Base-by-base conservation (phyloP, 1,140 invertebrate genomes). In the Lasioglossum baleicum region DNA sequence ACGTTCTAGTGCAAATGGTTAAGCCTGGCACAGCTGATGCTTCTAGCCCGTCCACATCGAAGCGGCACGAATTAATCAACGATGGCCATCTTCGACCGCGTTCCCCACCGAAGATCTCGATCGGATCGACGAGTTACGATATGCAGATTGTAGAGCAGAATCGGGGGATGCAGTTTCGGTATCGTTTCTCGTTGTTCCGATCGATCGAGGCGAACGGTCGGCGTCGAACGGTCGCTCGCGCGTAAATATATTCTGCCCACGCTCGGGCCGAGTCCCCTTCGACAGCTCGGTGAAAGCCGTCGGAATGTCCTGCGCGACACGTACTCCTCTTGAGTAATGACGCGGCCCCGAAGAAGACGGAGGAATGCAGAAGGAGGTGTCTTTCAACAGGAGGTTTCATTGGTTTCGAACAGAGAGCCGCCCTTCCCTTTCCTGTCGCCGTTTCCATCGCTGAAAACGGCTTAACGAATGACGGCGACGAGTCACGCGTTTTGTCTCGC, bases 311-410 rank as follows among this genome's bases (percentile, higher is more conserved):
- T 85, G 79, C 75, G 84, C 84, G 84, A 86, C 84, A 83, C 75
- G 84, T 85, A 85, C 79, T 84, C 68, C 75, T 82, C 79, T 85
- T 86, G 84, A 86, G 83, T 86, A 86, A 86, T 86, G 84, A 86
- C 84, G 70, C 74, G 78, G 77, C 58, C 63, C 72, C 58, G 69
- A 75, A 56, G 44, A 63, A 53, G 51, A 53, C 51, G 51, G 6
- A 77, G 83, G 83, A 84, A 84, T 85, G 83, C 72, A 75, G 79
- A 72, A 68, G 84, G 70, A 85, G 76, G 67, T 68, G 69, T 75
- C 84, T 85, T 85, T 82, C 87, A 75, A 15, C 65, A 85, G 79
- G 60, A 17, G 67, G 75, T 81, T 81, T 82, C 83, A 83, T 86
- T 85, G 82, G 83, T 77, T 79, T 68, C 79, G 74, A 81, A 85